Base-by-base conservation (phyloP, 2,888 invertebrate genomes). In the Lottia scabra region DNA sequence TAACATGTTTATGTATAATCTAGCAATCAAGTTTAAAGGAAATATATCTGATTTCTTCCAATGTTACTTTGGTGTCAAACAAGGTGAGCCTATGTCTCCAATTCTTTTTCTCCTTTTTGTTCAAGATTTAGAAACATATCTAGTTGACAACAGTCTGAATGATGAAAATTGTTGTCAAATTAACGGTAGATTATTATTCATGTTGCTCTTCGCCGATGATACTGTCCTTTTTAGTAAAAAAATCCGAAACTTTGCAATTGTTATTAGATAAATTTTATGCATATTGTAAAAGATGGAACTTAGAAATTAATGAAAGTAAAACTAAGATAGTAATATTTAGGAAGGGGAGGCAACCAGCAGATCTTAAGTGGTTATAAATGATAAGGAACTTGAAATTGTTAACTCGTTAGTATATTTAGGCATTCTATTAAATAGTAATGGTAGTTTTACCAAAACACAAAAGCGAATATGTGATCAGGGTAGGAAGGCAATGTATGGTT, bases 321-420 rank as follows among this genome's bases (percentile, higher is more conserved):
- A n/a, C 16, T 62, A 62, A 30, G 6, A 30, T 30, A 30, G 30
- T 30, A 4, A 30, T 6, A 30, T 30, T 2, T 30, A 30, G 13
- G 44, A n/a, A 43, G 68, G 63, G 4, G 0, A 15, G 12, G 1
- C 12, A 16, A n/a, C 23, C 43, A 15, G 16, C 16, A 56, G 0
- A 16, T 68, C 62, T 43, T 63, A 63, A 30, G 6, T 30, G 30
- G 30, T 30, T 30, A 56, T 56, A 19, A 16, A 68, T 44, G 19
- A 63, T 38, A 43, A 26, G 12, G 19, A 63, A 63, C 19, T 63
- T n/a, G 68, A 68, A 19, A 68, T 44, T 63, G 63, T 63, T 26
- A 16, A 44, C 38, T 38, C 30, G 19, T 69, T 63, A 8, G 63
- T 63, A 63, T 69, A 69, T 63, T n/a, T 69, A 44, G 44, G 63